Percentiles rank a stretch among this genome's conserved stretches.
phyloP scores from a whole-genome alignment of 2,888 invertebrate species.

The Tetranychus truncatus region DNA sequence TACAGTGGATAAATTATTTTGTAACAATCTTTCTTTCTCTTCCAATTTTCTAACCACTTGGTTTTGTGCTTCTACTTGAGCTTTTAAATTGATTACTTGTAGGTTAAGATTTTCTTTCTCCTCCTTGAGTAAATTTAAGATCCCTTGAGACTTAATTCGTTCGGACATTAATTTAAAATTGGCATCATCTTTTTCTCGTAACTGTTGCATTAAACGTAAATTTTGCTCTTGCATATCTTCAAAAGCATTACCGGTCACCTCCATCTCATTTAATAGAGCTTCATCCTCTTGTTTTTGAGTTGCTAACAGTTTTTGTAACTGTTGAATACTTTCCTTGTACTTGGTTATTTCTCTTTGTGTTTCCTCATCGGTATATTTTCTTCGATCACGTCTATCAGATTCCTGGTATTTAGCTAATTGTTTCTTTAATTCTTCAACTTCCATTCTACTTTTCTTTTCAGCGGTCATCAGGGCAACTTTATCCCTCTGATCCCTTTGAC shows the following conservation, averaged over 20 bases:
- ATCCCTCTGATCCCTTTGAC: conserved; percentile 53
- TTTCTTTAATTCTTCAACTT: conserved; percentile 59
- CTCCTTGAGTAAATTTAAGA: conserved; percentile 77
- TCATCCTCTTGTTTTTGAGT: conserved; percentile 57
- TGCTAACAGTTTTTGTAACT: conserved; percentile 58
- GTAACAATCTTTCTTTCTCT: conserved; percentile 81
- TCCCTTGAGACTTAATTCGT: conserved; percentile 79
- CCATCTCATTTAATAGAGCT: conserved; percentile 91
- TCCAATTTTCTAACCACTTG: conserved; percentile 78
- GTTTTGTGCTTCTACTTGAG: conserved; percentile 84
- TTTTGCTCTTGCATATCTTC: conserved; percentile 99
- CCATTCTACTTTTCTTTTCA: conserved; percentile 71
- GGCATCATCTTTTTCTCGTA: conserved; percentile 90
- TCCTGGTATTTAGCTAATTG: conserved; percentile 44
- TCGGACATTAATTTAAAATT: conserved; percentile 98
- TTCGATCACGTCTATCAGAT: conserved; percentile 36
- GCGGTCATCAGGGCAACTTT: conserved; percentile 51
- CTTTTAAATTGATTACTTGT: conserved; percentile 58
- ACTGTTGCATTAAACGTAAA: conserved; percentile 75
- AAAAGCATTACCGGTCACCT: conserved; percentile 94
- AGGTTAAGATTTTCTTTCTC: conserved; percentile 84
- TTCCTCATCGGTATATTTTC: conserved; percentile 83
- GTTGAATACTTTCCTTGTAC: conserved; percentile 77
- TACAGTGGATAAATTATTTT: conserved; percentile 71
- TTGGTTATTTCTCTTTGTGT: conserved; percentile 80